Conservation (phyloP, 2,888 invertebrate genomes). For the Crioceris asparagi region DNA sequence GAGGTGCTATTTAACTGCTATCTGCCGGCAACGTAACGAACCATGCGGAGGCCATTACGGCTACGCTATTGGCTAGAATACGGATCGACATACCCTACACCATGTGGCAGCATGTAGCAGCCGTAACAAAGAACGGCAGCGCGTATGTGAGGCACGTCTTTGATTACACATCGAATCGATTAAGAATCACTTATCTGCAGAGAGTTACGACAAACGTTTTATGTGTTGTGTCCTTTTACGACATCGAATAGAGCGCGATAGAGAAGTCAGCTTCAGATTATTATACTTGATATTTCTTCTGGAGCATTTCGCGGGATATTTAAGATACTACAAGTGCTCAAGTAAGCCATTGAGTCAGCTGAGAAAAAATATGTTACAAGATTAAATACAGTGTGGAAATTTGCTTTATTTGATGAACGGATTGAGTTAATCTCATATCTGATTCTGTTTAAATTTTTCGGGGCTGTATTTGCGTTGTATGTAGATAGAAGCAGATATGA, state of each 20-base stretch:
- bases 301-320: conserved; percentile 37
- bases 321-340: conserved; percentile 32
- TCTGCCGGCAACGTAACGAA: conserved; percentile 44
- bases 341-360: conserved; percentile 27
- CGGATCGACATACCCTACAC: conserved; percentile 21
- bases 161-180: conserved; percentile 41
- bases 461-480: too few species aligned
- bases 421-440: too few species aligned
- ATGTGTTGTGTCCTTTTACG: conserved; percentile 21
- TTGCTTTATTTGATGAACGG: conserved; percentile 17
- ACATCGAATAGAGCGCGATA: conserved; percentile 9
- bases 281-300: conserved; percentile 18
- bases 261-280: too few species aligned
- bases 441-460: too few species aligned
- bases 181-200: conserved; percentile 25
- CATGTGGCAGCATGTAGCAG: too few species aligned
- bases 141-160: conserved; percentile 36
- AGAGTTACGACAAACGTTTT: conserved; percentile 31
- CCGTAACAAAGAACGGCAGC: too few species aligned
- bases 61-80: conserved; percentile 44
- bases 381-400: conserved; percentile 14
- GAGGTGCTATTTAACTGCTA: conserved; percentile 45
- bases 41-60: conserved; percentile 49
- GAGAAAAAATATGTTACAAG: conserved; percentile 26
- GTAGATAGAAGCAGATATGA: too few species aligned